These are phyloP conservation scores for Dasyprocta punctata DNA, from an alignment of 2,113 vertebrate species.

Conservation along the genomic window DNA sequence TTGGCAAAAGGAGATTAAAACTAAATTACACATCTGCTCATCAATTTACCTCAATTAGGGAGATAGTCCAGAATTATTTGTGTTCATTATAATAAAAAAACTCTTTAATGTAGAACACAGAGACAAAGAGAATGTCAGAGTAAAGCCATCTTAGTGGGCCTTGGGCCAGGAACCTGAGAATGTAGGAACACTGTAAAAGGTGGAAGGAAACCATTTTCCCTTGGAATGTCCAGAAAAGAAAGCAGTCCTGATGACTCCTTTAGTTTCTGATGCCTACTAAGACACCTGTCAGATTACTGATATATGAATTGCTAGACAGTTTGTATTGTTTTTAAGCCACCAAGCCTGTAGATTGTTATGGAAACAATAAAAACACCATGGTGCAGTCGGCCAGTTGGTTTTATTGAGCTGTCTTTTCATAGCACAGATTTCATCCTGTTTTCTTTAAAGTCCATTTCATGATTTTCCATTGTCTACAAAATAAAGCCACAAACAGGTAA, in stretches of 20 bases:
- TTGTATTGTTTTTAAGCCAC: conserved; percentile 5
- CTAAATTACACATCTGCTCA: neutral
- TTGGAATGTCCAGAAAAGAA: neutral
- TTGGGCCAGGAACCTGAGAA: neutral
- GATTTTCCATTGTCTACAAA: neutral
- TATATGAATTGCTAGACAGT: neutral
- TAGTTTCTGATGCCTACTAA: neutral
- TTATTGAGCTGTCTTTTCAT: neutral
- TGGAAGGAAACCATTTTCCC: neutral
- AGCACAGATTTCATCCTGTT: neutral
- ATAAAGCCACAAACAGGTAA: neutral
- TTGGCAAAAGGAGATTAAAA: neutral
- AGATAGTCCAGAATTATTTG: neutral
- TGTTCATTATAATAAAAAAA: neutral
- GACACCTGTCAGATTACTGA: neutral
- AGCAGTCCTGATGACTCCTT: neutral
- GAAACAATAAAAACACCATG: neutral
- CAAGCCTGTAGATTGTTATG: neutral
- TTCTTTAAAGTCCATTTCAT: neutral
- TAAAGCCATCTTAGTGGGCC: neutral
- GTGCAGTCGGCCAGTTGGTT: neutral
- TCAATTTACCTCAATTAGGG: neutral
- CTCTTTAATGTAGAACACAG: neutral
- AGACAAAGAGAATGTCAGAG: neutral
- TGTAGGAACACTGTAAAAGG: neutral